These are phyloP conservation scores for Drosophila mimetica DNA, from an alignment of 2,888 invertebrate species.

Conservation along the genomic window DNA sequence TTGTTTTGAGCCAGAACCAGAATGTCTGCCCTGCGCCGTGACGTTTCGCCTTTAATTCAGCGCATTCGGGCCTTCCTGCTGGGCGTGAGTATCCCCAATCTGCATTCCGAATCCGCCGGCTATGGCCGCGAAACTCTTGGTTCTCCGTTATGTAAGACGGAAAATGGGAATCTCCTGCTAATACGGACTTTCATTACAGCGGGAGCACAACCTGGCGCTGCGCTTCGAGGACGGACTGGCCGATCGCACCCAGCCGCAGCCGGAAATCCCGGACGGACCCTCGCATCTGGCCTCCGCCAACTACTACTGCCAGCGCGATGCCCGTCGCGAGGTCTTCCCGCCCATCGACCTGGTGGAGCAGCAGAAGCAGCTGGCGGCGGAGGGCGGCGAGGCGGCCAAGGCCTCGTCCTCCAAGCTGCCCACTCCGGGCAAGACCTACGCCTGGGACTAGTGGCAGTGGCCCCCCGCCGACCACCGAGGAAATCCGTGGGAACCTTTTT, in stretches of 20 bases:
- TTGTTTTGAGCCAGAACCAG: neutral
- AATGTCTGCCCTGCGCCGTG: conserved; percentile 86
- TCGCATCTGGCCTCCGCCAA: conserved; percentile 91
- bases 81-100: conserved; percentile 85
- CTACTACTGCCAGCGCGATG: conserved; percentile 94
- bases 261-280: conserved; percentile 92
- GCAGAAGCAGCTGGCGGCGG: conserved; percentile 58
- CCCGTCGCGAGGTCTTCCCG: conserved; percentile 88
- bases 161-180: conserved; percentile 1
- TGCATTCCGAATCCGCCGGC: no score
- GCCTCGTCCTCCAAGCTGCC: conserved; percentile 82
- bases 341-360: conserved; percentile 80
- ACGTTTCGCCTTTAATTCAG: conserved; percentile 88
- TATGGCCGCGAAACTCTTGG: neutral
- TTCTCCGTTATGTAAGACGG: conserved; percentile 73
- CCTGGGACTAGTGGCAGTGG: conserved; percentile 86
- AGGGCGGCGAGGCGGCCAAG: conserved; percentile 74
- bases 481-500: conserved; percentile 4
- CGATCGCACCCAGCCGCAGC: conserved; percentile 92
- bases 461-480: no score
- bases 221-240: conserved; percentile 89
- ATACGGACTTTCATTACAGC: conserved; percentile 82
- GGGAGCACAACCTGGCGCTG: conserved; percentile 87
- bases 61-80: conserved; percentile 87
- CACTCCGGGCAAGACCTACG: conserved; percentile 86